Conservation (phyloP, 2,113 vertebrate genomes). For the Tragelaphus scriptus region DNA sequence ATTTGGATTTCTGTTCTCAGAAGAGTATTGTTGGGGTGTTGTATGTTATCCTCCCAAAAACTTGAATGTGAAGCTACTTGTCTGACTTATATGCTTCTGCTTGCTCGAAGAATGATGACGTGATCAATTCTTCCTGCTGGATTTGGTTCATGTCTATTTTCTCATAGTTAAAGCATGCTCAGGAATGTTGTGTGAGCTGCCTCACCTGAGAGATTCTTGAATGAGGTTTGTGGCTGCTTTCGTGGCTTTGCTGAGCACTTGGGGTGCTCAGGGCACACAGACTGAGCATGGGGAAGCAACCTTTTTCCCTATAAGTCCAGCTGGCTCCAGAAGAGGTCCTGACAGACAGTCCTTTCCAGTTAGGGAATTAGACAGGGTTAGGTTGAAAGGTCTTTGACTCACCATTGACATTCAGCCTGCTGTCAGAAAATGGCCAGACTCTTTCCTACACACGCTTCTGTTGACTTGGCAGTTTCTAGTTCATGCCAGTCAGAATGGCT, state of each 20-base stretch:
- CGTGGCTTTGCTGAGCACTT: neutral
- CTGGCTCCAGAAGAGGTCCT: neutral
- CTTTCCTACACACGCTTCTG: neutral
- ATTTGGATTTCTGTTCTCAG: neutral
- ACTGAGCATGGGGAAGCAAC: neutral
- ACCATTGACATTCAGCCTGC: neutral
- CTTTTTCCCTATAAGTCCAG: neutral
- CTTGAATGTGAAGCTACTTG: neutral
- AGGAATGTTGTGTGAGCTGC: neutral
- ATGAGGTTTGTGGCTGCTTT: neutral
- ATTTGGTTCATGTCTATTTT: neutral
- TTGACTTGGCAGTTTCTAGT: neutral
- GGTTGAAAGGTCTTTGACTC: neutral
- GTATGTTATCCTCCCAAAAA: neutral
- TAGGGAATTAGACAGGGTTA: neutral
- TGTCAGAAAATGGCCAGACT: neutral
- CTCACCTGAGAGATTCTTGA: neutral
- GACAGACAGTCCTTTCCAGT: no score
- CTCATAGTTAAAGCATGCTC: neutral
- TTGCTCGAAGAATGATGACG: neutral
- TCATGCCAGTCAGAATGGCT: no score
- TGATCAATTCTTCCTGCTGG: neutral
- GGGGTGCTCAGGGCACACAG: neutral
- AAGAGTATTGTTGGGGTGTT: neutral
- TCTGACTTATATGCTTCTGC: neutral